Evolutionary conservation across 2,888 invertebrate species (phyloP).

Genomic region (Drosophila demipolita): DNA sequence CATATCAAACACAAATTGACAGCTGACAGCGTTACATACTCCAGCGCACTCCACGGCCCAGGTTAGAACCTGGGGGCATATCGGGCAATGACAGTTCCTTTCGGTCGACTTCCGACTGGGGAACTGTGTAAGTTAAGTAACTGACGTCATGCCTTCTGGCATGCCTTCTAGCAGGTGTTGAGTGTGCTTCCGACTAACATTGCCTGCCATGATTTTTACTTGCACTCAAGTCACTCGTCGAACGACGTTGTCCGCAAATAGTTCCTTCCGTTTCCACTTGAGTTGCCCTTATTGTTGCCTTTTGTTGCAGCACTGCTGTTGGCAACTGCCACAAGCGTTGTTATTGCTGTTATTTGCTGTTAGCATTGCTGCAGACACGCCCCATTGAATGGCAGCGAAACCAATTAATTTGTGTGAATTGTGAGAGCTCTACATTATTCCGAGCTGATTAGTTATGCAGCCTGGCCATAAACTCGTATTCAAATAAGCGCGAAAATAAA

Average conservation of each 20-base stretch:
- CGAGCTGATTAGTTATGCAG: conserved; percentile 64
- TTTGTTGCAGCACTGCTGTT: background rate
- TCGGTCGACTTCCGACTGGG: conserved; percentile 1
- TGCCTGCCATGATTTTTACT: conserved; percentile 44
- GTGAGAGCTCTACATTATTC: conserved; percentile 69
- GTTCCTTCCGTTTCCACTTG: conserved; percentile 76
- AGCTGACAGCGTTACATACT: conserved; percentile 65
- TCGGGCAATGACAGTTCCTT: conserved; percentile 9
- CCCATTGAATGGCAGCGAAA: conserved; percentile 69
- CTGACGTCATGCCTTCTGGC: conserved; percentile 43
- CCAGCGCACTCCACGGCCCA: background rate
- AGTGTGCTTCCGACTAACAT: conserved; percentile 70
- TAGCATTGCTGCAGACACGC: conserved; percentile 31
- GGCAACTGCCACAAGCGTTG: conserved; percentile 1
- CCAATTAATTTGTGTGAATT: conserved; percentile 78
- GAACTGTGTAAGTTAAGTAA: conserved; percentile 10
- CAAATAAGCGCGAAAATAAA: conserved; percentile 61
- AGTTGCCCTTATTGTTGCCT: conserved; percentile 37
- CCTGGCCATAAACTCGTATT: conserved; percentile 47
- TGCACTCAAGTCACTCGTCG: conserved; percentile 36
- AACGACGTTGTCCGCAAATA: conserved; percentile 72
- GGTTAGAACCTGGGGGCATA: background rate
- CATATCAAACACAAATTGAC: conserved; percentile 74
- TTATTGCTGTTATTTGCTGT: conserved; percentile 10
- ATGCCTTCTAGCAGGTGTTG: conserved; percentile 68